phyloP scores from a whole-genome alignment of 1,140 invertebrate genomes.

The Scaptomyza pallida region DNA sequence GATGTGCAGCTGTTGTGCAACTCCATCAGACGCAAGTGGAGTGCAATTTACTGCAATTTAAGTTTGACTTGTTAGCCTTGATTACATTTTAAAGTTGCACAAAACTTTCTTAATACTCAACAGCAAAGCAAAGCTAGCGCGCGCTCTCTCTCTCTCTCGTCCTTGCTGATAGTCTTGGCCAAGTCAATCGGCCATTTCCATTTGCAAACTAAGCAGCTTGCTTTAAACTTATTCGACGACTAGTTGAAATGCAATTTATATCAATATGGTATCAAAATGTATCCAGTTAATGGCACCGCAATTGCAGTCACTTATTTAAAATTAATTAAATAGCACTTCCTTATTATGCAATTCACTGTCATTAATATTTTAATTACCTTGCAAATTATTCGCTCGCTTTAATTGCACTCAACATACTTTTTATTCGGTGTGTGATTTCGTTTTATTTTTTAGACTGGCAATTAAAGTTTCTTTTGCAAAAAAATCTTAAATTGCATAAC shows the following conservation, averaged over 20 bases:
- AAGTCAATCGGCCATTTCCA: slow-evolving; percentile 69
- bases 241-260: background rate
- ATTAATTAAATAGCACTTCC: background rate
- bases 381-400: slow-evolving; percentile 1
- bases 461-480: slow-evolving; percentile 64
- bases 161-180: slow-evolving; percentile 27
- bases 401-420: background rate
- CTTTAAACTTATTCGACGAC: background rate
- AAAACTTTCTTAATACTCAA: slow-evolving; percentile 64
- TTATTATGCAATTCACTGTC: background rate
- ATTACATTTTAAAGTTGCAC: slow-evolving; percentile 75
- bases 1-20: slow-evolving; percentile 36
- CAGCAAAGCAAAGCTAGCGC: slow-evolving; percentile 12
- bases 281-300: background rate
- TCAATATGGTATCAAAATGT: background rate
- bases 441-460: slow-evolving; percentile 28
- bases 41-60: slow-evolving; percentile 67
- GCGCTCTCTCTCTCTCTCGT: no score
- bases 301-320: slow-evolving; percentile 2
- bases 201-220: slow-evolving; percentile 6
- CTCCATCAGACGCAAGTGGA: background rate
- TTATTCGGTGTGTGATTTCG: slow-evolving; percentile 16
- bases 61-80: slow-evolving; percentile 65
- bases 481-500: slow-evolving; percentile 73
- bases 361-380: slow-evolving; percentile 15